phyloP scores from a whole-genome alignment of 2,113 vertebrate genomes.

The Boulengeromyrus knoepffleri region DNA sequence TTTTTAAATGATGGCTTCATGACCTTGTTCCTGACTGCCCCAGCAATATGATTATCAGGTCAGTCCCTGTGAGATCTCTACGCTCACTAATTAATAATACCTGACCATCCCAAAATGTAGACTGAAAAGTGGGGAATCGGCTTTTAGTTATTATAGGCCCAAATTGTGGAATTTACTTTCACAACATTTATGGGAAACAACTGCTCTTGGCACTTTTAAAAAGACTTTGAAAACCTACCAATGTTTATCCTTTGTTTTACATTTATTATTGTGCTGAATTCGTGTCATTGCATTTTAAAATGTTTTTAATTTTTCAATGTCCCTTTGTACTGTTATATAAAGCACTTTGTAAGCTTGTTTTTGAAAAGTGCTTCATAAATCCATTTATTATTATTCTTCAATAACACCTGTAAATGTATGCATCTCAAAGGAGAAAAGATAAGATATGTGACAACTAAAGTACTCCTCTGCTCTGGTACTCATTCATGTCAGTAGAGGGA shows the following conservation, averaged over 20 bases:
- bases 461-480: background rate
- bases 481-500: background rate
- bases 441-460: background rate
- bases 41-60: background rate
- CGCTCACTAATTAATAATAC: background rate
- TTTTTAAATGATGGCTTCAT: background rate
- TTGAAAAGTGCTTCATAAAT: background rate
- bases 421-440: background rate
- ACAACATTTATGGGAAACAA: background rate
- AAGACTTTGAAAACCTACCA: background rate
- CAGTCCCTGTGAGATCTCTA: background rate
- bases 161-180: background rate
- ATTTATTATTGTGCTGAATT: background rate
- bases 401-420: background rate
- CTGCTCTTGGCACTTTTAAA: background rate
- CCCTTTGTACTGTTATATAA: background rate
- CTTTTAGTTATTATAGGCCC: background rate
- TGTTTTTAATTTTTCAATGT: background rate
- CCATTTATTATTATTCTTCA: background rate
- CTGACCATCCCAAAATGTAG: background rate
- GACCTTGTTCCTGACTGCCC: background rate
- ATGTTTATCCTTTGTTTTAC: background rate
- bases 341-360: background rate
- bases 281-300: background rate
- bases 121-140: background rate